Conservation (phyloP, 2,113 vertebrate species). For the Coryphaenoides rupestris region DNA sequence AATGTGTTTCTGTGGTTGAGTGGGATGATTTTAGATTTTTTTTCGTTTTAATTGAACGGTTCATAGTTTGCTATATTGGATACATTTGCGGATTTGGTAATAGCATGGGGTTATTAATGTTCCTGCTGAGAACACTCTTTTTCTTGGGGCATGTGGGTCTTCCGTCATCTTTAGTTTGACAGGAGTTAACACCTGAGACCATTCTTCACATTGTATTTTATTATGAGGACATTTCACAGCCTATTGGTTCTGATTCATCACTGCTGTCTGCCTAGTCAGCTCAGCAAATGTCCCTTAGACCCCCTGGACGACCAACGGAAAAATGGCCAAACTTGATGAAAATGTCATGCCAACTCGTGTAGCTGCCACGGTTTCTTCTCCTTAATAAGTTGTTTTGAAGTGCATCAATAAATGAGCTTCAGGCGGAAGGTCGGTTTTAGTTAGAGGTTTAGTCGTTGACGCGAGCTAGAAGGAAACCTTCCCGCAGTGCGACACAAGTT, state of each 20-base stretch:
- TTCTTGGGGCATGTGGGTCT: background rate
- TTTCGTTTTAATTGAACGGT: too few species aligned
- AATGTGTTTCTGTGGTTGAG: too few species aligned
- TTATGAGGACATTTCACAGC: background rate
- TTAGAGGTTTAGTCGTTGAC: background rate
- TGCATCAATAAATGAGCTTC: background rate
- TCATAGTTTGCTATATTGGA: too few species aligned
- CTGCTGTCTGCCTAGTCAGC: background rate
- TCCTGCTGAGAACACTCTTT: conserved; percentile 2
- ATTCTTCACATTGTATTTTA: background rate
- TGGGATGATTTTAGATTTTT: too few species aligned
- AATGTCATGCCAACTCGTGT: conserved; percentile 37
- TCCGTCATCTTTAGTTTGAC: background rate
- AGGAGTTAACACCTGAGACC: background rate
- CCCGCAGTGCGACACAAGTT: background rate
- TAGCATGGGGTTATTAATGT: too few species aligned
- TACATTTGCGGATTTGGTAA: too few species aligned
- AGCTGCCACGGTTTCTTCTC: conserved; percentile 2
- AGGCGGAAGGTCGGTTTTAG: background rate
- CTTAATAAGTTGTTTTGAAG: background rate
- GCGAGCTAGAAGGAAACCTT: background rate
- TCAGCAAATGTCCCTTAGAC: background rate
- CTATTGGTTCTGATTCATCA: background rate
- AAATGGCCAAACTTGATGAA: conserved; percentile 27
- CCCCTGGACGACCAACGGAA: background rate